phyloP scores from a whole-genome alignment of 2,888 invertebrate species.

The Myopa tessellatipennis region DNA sequence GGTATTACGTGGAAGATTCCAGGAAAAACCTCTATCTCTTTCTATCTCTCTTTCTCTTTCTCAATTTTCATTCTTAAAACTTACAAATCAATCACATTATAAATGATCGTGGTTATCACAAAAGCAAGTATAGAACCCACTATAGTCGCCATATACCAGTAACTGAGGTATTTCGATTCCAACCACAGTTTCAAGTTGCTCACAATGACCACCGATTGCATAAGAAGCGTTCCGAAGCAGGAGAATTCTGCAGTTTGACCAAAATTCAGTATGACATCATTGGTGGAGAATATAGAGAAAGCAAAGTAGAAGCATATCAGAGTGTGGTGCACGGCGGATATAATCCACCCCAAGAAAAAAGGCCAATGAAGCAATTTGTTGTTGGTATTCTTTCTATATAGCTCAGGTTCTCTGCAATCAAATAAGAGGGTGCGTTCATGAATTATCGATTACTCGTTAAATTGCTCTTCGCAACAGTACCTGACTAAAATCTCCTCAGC shows the following conservation, averaged over 20 bases:
- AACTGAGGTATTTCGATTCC: constrained; percentile 73
- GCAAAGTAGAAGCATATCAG: constrained; percentile 73
- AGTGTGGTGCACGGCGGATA: constrained; percentile 75
- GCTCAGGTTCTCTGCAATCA: constrained; percentile 72
- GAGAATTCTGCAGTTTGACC: constrained; percentile 71
- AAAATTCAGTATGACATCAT: constrained; percentile 70
- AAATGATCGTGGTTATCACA: constrained; percentile 70
- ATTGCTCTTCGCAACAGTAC: constrained; percentile 62
- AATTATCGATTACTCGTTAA: background rate
- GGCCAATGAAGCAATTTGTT: constrained; percentile 75
- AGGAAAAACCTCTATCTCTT: too few species aligned
- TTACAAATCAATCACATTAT: constrained; percentile 73
- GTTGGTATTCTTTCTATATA: constrained; percentile 74
- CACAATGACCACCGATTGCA: constrained; percentile 71
- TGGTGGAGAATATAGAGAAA: constrained; percentile 65
- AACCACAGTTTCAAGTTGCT: constrained; percentile 75
- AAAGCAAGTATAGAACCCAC: constrained; percentile 72
- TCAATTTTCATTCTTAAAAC: constrained; percentile 58
- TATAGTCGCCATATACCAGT: constrained; percentile 70
- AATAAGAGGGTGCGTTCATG: background rate
- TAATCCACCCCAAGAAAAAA: constrained; percentile 75
- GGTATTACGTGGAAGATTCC: too few species aligned
- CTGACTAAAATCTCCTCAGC: constrained; percentile 70
- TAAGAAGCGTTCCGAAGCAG: constrained; percentile 73
- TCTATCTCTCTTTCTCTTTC: too few species aligned